Percentiles rank a stretch among this genome's conserved stretches.
phyloP scores from a whole-genome alignment of 2,888 invertebrate genomes.

The Azorinus chamasolen region DNA sequence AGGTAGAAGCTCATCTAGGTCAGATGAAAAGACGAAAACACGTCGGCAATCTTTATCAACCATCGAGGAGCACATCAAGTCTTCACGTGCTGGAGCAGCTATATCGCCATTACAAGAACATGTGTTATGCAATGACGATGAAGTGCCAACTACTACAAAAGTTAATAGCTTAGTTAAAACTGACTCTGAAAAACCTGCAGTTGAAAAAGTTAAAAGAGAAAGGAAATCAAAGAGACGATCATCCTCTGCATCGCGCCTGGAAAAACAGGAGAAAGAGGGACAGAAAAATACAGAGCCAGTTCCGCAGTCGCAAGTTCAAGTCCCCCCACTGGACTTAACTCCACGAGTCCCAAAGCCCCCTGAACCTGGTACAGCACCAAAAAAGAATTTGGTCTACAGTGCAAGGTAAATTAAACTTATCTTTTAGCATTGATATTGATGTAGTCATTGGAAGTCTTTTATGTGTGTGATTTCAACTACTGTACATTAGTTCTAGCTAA shows the following conservation, averaged over 20 bases:
- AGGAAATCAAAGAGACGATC: conserved; percentile 61
- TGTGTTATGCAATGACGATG: conserved; percentile 29
- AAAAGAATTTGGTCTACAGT: conserved; percentile 74
- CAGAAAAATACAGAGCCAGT: conserved; percentile 58
- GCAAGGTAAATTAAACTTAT: conserved; percentile 70
- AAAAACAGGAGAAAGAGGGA: conserved; percentile 33
- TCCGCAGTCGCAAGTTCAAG: conserved; percentile 64
- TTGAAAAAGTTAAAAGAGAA: conserved; percentile 42
- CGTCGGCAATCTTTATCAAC: conserved; percentile 62
- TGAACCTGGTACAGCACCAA: conserved; percentile 79
- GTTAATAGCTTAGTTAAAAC: conserved; percentile 9
- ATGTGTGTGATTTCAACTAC: no score
- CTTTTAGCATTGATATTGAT: no score
- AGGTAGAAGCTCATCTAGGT: conserved; percentile 54
- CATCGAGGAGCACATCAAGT: conserved; percentile 61
- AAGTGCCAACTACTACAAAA: conserved; percentile 38
- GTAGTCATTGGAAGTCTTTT: no score
- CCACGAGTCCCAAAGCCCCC: conserved; percentile 79
- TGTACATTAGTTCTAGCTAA: no score
- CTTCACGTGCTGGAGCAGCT: conserved; percentile 28
- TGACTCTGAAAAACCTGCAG: conserved; percentile 13
- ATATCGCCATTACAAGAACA: conserved; percentile 60
- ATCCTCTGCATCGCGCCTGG: conserved; percentile 72
- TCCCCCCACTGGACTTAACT: conserved; percentile 60
- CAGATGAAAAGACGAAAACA: conserved; percentile 50